Evolutionary conservation across 1,140 invertebrate genomes (phyloP).

Genomic region (Rhynchophorus ferrugineus): DNA sequence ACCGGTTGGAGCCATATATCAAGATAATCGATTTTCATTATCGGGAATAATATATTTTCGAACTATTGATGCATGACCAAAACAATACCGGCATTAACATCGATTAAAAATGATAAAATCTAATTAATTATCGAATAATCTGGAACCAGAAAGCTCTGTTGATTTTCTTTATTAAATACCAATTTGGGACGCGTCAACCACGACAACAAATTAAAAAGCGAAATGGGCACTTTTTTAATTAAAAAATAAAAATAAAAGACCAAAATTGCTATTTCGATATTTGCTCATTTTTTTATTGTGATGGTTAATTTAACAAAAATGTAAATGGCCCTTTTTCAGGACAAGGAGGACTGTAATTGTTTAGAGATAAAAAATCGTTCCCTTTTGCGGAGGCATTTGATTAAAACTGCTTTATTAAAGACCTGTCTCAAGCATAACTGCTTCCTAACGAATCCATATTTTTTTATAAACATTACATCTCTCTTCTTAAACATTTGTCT

Average conservation of each 20-base stretch:
- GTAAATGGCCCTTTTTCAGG: no score
- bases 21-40: not conserved
- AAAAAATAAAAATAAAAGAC: not conserved
- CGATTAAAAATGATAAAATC: conserved; percentile 1
- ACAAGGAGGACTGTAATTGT: no score
- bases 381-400: no score
- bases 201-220: not conserved
- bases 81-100: not conserved
- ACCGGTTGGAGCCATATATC: not conserved
- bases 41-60: not conserved
- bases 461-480: no score
- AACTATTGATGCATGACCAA: not conserved
- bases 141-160: not conserved
- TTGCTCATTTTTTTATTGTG: no score
- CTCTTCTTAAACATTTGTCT: no score
- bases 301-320: no score
- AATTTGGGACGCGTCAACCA: not conserved
- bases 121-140: not conserved
- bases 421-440: no score
- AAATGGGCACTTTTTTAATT: not conserved
- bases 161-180: conserved; percentile 3
- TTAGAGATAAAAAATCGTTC: no score
- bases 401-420: no score
- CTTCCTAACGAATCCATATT: no score
- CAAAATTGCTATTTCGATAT: no score